These are phyloP conservation scores for Brachionus asplanchnoidis DNA, from an alignment of 1,140 invertebrate genomes.

Conservation along the genomic window DNA sequence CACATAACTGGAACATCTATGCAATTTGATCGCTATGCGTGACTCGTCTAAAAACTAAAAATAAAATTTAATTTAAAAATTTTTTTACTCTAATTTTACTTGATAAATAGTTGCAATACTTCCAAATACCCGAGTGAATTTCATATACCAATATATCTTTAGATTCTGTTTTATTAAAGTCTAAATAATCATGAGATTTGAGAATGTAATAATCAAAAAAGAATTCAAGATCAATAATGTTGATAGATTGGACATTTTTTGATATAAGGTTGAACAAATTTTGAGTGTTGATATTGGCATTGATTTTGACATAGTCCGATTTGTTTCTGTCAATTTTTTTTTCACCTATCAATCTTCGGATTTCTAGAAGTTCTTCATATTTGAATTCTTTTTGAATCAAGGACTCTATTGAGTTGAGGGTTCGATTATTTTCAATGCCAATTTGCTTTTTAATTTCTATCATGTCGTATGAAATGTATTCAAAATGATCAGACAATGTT, in stretches of 20 bases:
- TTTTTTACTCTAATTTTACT: background rate
- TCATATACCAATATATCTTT: background rate
- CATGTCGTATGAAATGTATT: constrained; percentile 13
- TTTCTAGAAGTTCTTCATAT: background rate
- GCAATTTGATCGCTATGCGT: background rate
- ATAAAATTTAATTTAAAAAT: background rate
- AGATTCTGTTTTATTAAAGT: background rate
- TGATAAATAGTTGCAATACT: constrained; percentile 11
- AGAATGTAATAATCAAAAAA: background rate
- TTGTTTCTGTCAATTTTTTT: background rate
- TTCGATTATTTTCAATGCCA: background rate
- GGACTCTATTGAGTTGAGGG: background rate
- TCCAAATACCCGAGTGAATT: constrained; percentile 27
- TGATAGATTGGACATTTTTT: background rate
- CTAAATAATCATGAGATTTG: background rate
- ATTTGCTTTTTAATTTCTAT: background rate
- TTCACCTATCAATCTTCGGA: background rate
- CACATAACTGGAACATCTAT: background rate
- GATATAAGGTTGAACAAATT: background rate
- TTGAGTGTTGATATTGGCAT: background rate
- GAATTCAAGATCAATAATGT: background rate
- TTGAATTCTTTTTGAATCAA: background rate
- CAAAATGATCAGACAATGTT: constrained; percentile 25
- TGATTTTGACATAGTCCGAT: background rate
- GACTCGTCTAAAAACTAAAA: background rate